Conservation (phyloP, 1,140 invertebrate species). For the Parasteatoda tepidariorum region DNA sequence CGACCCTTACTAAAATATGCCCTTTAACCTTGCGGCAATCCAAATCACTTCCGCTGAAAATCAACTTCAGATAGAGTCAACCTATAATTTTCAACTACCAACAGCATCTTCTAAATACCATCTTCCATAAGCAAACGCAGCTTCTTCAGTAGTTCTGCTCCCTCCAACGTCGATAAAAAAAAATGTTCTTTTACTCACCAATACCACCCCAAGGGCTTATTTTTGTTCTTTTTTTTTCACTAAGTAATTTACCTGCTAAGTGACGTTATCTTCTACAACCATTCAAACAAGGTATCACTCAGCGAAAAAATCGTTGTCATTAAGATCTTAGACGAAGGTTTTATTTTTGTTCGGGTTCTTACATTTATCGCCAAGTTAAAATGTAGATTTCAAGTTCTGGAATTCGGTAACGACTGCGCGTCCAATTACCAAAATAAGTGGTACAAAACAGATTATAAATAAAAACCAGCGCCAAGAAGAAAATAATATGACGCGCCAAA, state of each 20-base stretch:
- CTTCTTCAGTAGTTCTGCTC: constrained; percentile 39
- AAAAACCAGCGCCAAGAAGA: background rate
- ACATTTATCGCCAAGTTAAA: constrained; percentile 20
- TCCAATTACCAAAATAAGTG: background rate
- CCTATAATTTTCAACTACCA: constrained; percentile 40
- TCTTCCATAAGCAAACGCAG: background rate
- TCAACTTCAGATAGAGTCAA: background rate
- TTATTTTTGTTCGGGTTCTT: background rate
- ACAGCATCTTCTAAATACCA: background rate
- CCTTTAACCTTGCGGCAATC: background rate
- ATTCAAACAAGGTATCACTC: constrained; percentile 43
- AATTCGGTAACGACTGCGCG: background rate
- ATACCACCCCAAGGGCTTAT: constrained; percentile 9
- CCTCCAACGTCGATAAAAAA: background rate
- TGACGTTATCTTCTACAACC: background rate
- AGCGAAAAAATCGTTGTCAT: constrained; percentile 22
- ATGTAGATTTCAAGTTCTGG: constrained; percentile 14
- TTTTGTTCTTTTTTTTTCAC: background rate
- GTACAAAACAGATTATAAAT: background rate
- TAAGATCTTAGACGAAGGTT: background rate
- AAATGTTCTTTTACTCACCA: background rate
- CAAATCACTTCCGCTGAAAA: constrained; percentile 46
- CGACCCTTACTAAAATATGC: background rate
- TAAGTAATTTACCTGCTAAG: background rate
- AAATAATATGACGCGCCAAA: background rate